Evolutionary conservation across 2,113 vertebrate species (phyloP).

Genomic region (Thoracochromis brauschi): DNA sequence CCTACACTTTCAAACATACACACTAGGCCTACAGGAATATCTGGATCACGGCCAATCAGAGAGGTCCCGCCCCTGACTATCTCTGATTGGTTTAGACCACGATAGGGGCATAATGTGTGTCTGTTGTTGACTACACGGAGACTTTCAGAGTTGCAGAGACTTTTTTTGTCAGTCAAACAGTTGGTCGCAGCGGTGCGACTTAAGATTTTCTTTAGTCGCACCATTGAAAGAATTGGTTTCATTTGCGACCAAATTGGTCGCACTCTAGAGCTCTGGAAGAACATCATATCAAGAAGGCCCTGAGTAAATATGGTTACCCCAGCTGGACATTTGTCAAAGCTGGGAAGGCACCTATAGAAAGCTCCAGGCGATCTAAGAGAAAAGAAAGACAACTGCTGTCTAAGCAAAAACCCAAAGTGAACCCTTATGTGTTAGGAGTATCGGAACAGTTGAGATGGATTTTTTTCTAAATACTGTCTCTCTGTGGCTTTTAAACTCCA

Average conservation of each 20-base stretch:
- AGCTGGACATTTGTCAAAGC: not conserved
- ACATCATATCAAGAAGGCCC: not conserved
- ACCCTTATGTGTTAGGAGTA: not conserved
- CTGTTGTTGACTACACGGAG: not conserved
- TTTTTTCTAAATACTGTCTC: not conserved
- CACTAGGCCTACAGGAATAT: too few relatives aligned
- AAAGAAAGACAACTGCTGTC: not conserved
- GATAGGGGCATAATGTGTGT: not conserved
- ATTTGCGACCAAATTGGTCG: not conserved
- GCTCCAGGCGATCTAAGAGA: not conserved
- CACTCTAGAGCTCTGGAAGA: not conserved
- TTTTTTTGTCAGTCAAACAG: not conserved
- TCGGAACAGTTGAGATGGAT: not conserved
- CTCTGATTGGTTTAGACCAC: not conserved
- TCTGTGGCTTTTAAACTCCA: not conserved
- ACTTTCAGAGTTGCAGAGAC: not conserved
- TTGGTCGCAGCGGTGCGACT: not conserved
- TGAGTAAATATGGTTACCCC: not conserved
- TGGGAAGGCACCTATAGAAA: not conserved
- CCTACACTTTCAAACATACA: not conserved
- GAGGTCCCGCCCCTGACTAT: not conserved
- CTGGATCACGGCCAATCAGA: not conserved
- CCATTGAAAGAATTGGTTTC: not conserved
- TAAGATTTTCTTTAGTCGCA: not conserved
- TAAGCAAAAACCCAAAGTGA: not conserved